phyloP scores from a whole-genome alignment of 2,797 vertebrate species.

The Neosilurus mollespiculum region DNA sequence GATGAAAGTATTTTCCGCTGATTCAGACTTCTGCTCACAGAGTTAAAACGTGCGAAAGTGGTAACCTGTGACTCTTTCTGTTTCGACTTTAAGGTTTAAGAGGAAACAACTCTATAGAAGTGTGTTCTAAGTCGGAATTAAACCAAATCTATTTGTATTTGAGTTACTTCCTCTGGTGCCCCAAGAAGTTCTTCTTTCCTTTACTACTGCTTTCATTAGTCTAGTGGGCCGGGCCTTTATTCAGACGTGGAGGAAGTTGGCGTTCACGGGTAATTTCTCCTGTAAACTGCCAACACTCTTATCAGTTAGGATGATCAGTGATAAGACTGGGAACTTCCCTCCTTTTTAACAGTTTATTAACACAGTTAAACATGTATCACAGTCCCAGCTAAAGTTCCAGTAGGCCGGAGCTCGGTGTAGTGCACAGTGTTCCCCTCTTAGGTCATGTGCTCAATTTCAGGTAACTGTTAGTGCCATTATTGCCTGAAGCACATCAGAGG shows the following conservation, averaged over 20 bases:
- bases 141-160: background rate
- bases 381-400: background rate
- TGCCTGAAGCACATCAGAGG: background rate
- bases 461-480: background rate
- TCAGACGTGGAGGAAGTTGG: slow-evolving; percentile 23
- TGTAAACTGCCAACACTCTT: slow-evolving; percentile 19
- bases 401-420: background rate
- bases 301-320: slow-evolving; percentile 19
- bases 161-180: slow-evolving; percentile 30
- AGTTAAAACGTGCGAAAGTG: background rate
- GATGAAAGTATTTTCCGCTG: background rate
- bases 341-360: slow-evolving; percentile 7
- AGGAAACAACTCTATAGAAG: background rate
- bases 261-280: slow-evolving; percentile 34
- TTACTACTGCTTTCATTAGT: slow-evolving; percentile 26
- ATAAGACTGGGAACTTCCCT: slow-evolving; percentile 14
- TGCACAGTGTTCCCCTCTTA: background rate
- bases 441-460: background rate
- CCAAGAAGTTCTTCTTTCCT: slow-evolving; percentile 24
- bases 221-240: background rate
- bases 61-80: background rate
- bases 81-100: background rate
- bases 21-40: background rate
- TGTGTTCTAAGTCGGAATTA: background rate
- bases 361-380: background rate